phyloP scores from a whole-genome alignment of 1,140 invertebrate species.

The Drosophila dunni region DNA sequence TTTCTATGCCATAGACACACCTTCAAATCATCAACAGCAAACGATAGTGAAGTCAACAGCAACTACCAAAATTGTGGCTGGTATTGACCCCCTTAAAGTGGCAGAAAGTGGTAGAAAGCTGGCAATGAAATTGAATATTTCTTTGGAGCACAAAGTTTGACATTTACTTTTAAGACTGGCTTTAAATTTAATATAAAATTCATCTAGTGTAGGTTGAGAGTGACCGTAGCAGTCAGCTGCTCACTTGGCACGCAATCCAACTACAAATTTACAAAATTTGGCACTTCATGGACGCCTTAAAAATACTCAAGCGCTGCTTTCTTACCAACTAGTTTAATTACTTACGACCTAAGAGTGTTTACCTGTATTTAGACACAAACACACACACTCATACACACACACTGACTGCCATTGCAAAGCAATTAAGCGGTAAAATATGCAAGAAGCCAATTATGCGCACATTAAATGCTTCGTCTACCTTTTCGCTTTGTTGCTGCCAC shows the following conservation, averaged over 20 bases:
- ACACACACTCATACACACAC: neutral
- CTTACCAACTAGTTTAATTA: constrained; percentile 12
- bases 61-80: neutral
- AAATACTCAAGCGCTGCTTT: neutral
- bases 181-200: no score
- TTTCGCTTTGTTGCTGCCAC: constrained; percentile 9
- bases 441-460: constrained; percentile 75
- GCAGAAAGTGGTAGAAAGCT: no score
- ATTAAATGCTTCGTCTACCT: constrained; percentile 59
- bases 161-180: no score
- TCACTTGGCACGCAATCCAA: neutral
- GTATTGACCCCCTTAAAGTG: neutral
- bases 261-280: neutral
- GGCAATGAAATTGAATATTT: no score
- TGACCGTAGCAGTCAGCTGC: neutral
- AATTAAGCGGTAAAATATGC: constrained; percentile 78
- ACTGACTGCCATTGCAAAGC: constrained; percentile 36
- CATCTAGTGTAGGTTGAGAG: neutral
- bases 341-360: constrained; percentile 17
- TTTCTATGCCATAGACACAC: constrained; percentile 17
- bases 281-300: constrained; percentile 1
- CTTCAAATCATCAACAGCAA: neutral
- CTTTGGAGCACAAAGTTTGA: no score
- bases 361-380: constrained; percentile 18
- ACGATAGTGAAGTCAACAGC: neutral